Conservation (phyloP, 2,113 vertebrate genomes). For the Phylloscopus trochilus region DNA sequence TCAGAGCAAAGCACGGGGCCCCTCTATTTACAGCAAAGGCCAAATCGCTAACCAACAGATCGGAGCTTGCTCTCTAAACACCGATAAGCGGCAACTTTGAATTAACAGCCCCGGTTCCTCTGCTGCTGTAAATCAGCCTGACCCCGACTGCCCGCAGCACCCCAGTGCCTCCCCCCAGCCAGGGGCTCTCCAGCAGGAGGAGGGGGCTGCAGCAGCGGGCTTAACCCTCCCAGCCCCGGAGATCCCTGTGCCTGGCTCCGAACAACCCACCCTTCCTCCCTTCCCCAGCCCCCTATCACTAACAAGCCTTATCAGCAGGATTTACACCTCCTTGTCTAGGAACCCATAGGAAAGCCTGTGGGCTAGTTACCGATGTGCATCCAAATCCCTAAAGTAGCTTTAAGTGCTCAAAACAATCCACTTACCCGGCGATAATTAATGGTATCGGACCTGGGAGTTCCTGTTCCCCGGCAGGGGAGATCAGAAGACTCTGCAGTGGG, state of each 20-base stretch:
- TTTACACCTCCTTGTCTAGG: slow-evolving; percentile 67
- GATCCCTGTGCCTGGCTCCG: slow-evolving; percentile 56
- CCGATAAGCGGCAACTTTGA: slow-evolving; percentile 66
- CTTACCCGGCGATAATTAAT: background rate
- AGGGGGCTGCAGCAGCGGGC: background rate
- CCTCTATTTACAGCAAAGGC: slow-evolving; percentile 66
- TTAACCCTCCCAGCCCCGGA: background rate
- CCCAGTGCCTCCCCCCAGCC: background rate
- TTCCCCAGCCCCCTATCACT: slow-evolving; percentile 35
- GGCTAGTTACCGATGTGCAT: background rate
- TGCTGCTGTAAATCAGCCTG: slow-evolving; percentile 40
- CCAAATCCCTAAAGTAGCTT: slow-evolving; percentile 51
- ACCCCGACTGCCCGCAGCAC: background rate
- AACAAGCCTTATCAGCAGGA: slow-evolving; percentile 66
- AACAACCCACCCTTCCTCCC: background rate
- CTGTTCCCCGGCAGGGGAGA: background rate
- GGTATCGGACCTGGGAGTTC: background rate
- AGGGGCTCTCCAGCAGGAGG: background rate
- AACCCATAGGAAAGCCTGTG: background rate
- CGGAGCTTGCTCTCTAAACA: slow-evolving; percentile 52
- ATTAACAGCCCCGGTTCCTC: background rate
- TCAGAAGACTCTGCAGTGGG: background rate
- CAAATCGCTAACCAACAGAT: slow-evolving; percentile 57
- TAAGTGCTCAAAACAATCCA: slow-evolving; percentile 48
- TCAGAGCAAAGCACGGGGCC: slow-evolving; percentile 41